Evolutionary conservation across 2,888 invertebrate species (phyloP).

Genomic region (Chouioia cunea): DNA sequence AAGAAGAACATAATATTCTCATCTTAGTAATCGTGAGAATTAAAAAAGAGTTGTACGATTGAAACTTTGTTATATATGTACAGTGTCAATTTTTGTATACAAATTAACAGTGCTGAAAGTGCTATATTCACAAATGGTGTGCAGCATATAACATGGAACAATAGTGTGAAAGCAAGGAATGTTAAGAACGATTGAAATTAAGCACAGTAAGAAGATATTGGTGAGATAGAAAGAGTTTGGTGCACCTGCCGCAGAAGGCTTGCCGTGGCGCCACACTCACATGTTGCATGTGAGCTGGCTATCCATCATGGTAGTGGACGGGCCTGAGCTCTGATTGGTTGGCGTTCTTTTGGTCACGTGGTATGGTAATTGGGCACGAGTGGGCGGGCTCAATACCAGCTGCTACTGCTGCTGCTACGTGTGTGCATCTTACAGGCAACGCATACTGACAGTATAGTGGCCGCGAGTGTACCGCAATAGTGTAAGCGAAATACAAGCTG

Average conservation of each 20-base stretch:
- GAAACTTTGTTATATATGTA: no score
- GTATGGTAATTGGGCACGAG: conserved; percentile 73
- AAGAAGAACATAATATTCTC: conserved; percentile 59
- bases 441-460: neutral
- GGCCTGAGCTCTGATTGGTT: conserved; percentile 66
- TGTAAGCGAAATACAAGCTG: no score
- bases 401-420: conserved; percentile 50
- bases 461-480: no score
- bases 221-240: conserved; percentile 54
- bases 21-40: conserved; percentile 14
- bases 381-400: conserved; percentile 70
- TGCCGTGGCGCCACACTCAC: conserved; percentile 66
- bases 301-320: conserved; percentile 76
- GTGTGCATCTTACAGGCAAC: conserved; percentile 40
- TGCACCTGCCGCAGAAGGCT: conserved; percentile 65
- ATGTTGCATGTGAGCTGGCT: conserved; percentile 66
- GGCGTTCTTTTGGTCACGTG: conserved; percentile 72
- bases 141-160: no score
- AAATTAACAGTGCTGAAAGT: no score
- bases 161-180: no score
- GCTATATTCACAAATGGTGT: no score
- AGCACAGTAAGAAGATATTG: no score
- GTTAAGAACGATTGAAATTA: no score
- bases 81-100: no score
- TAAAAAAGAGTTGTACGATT: no score